A percentile compares a stretch with the other conserved stretches of the same genome.
phyloP scores from a whole-genome alignment of 2,888 invertebrate genomes.

The Rotaria macrura region DNA sequence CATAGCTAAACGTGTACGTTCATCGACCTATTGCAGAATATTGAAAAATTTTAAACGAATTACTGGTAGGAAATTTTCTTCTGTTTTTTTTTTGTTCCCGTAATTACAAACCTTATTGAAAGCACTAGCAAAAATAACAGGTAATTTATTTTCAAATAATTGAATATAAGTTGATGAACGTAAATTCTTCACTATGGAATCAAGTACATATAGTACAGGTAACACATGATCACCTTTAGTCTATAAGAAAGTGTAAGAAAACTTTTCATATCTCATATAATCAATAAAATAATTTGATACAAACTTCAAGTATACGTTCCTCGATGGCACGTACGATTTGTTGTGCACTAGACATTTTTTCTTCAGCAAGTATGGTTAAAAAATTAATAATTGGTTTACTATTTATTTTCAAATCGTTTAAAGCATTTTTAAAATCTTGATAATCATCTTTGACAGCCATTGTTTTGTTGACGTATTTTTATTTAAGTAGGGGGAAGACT shows the following conservation, averaged over 20 bases:
- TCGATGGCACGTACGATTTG: slow-evolving; percentile 88
- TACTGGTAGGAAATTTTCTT: too few species aligned
- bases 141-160: slow-evolving; percentile 83
- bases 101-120: slow-evolving; percentile 71
- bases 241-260: slow-evolving; percentile 51
- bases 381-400: slow-evolving; percentile 95
- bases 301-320: slow-evolving; percentile 82
- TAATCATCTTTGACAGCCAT: slow-evolving; percentile 11
- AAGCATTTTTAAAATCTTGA: slow-evolving; percentile 18
- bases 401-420: slow-evolving; percentile 73
- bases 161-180: slow-evolving; percentile 67
- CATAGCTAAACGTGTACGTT: slow-evolving; percentile 78
- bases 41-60: background rate
- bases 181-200: slow-evolving; percentile 97
- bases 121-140: slow-evolving; percentile 77
- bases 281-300: background rate
- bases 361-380: slow-evolving; percentile 94
- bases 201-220: slow-evolving; percentile 90
- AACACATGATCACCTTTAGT: slow-evolving; percentile 78
- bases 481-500: background rate
- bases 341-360: slow-evolving; percentile 71
- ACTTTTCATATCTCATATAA: background rate
- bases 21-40: slow-evolving; percentile 65
- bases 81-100: background rate
- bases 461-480: background rate